Base-by-base conservation (phyloP, 2,113 vertebrate species). In the Empidonax traillii region DNA sequence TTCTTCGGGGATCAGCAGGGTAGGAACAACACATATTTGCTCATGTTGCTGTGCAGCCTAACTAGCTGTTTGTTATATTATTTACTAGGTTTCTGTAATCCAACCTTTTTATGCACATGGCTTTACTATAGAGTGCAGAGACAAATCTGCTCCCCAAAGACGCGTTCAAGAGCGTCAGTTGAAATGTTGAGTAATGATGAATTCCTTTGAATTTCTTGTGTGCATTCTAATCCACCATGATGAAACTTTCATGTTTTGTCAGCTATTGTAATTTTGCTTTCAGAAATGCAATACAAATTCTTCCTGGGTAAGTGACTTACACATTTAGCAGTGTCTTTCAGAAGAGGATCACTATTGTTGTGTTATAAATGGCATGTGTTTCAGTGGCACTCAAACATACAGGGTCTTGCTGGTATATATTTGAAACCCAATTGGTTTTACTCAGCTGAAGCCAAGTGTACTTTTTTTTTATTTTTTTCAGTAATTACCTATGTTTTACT, bases 191-290 rank as follows among this genome's bases (percentile, higher is more conserved):
- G 97, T 97, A 98, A 97, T 8, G 88, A 94, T 95, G 96, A 97
- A 98, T 98, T 98, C 97, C 96, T 97, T 80, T 93, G 91, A 97
- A 97, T 95, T 97, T 95, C 95, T 97, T 30, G 76, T 90, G 94
- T 6, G 33, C 41, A 33, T 95, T 97, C 97, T 97, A 96, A 98
- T 95, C 97, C 96, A 94, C 97, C 91, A 96, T 66, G 96, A 97
- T 97, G 96, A 97, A 98, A 98, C 95, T 95, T 98, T 97, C 96
- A 94, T 98, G 97, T 97, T 98, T 98, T 98, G 98, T 98, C 98
- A 98, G 97, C 91, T 98, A 89, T 98, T 98, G 97, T 97, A 98
- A 98, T 98, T 98, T 98, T 97, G 96, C 98, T 98, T 97, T 98
- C 98, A 98, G 92, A 95, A 95, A 96, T 39, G 98, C 95, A 97